A percentile compares a stretch with the other conserved stretches of the same genome.
Evolutionary conservation across 2,888 invertebrate genomes (phyloP).

Genomic region (Tromatobia lineatoria): DNA sequence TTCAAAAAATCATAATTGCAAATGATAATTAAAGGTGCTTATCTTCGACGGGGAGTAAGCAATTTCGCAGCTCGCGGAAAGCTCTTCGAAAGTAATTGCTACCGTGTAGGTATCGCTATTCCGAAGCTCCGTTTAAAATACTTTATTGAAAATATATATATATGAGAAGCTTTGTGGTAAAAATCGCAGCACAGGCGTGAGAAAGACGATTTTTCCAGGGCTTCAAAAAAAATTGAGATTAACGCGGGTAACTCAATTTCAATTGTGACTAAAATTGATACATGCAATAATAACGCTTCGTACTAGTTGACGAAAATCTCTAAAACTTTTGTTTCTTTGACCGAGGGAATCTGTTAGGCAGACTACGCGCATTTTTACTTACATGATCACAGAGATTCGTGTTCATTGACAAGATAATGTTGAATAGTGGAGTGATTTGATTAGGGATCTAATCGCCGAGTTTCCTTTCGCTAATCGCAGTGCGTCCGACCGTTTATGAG

Average conservation of each 20-base stretch:
- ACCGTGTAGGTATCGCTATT: slow-evolving; percentile 5
- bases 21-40: neutral
- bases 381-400: slow-evolving; percentile 64
- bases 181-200: slow-evolving; percentile 9
- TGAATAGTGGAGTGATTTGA: slow-evolving; percentile 20
- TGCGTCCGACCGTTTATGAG: slow-evolving; percentile 75
- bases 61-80: neutral
- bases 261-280: slow-evolving; percentile 25
- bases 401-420: slow-evolving; percentile 62
- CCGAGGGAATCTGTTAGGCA: slow-evolving; percentile 46
- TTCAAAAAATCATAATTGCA: neutral
- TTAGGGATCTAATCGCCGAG: slow-evolving; percentile 12
- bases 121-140: slow-evolving; percentile 41
- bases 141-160: slow-evolving; percentile 57
- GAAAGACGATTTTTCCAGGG: neutral
- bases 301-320: slow-evolving; percentile 10
- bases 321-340: slow-evolving; percentile 5
- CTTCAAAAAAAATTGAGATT: neutral
- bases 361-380: slow-evolving; percentile 56
- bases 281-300: slow-evolving; percentile 36
- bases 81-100: neutral
- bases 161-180: slow-evolving; percentile 35
- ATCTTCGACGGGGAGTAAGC: neutral
- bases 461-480: slow-evolving; percentile 72
- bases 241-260: neutral